Percentiles rank a stretch among this genome's conserved stretches.
Evolutionary conservation across 2,888 invertebrate species (phyloP).

Genomic region (Parnassius apollo): DNA sequence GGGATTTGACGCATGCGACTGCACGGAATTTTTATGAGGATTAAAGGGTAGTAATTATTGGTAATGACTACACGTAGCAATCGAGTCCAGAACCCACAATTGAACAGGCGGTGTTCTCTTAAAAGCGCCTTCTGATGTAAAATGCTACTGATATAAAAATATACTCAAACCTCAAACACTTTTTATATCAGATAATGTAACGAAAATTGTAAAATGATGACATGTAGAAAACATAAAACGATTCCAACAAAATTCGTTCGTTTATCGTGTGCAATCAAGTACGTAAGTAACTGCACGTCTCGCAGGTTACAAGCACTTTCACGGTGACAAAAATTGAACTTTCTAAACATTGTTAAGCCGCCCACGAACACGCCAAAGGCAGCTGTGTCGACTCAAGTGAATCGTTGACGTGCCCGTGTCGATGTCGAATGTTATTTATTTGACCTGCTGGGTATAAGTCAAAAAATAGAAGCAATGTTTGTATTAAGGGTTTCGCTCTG

Average conservation of each 20-base stretch:
- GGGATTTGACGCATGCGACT: no score
- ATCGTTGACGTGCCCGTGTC: conserved; percentile 13
- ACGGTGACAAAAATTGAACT: conserved; percentile 43
- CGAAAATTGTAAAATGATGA: no score
- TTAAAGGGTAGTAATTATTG: no score
- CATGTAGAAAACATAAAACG: no score
- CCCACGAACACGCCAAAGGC: conserved; percentile 32
- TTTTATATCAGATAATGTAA: no score
- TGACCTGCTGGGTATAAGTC: not conserved
- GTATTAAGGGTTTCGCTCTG: not conserved
- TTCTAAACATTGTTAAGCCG: conserved; percentile 43
- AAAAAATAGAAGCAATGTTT: not conserved
- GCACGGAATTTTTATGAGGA: no score
- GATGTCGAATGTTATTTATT: conserved; percentile 12
- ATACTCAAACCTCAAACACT: no score
- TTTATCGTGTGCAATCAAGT: conserved; percentile 25
- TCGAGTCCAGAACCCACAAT: no score
- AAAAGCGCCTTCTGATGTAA: no score
- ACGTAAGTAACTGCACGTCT: conserved; percentile 27
- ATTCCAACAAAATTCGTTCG: conserved; percentile 5
- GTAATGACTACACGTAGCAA: no score
- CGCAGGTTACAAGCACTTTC: conserved; percentile 35
- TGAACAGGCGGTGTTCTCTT: no score
- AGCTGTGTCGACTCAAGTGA: conserved; percentile 14
- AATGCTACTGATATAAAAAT: no score